Evolutionary conservation across 2,113 vertebrate genomes (phyloP).

Genomic region (Triplophysa siluroides): DNA sequence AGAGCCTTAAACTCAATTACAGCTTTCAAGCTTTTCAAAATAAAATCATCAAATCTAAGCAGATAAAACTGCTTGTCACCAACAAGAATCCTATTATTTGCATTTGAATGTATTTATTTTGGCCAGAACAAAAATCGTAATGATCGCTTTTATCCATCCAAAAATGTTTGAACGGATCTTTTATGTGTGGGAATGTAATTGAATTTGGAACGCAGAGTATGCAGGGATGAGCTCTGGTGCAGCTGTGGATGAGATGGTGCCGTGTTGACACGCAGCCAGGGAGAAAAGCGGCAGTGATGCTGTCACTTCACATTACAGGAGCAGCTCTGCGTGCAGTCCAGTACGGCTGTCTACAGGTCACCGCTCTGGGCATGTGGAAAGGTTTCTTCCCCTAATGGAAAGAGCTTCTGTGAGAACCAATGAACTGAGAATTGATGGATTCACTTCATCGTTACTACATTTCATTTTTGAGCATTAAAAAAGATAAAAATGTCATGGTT

Average conservation of each 20-base stretch:
- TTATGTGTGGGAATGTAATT: constrained; percentile 6
- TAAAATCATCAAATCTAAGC: background rate
- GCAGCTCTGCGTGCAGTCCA: constrained; percentile 11
- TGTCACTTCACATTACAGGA: constrained; percentile 15
- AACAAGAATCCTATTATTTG: constrained; percentile 3
- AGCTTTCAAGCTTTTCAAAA: background rate
- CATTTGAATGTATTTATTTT: background rate
- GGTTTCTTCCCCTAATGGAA: background rate
- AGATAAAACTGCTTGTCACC: background rate
- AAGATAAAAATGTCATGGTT: too few species aligned
- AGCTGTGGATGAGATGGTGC: constrained; percentile 24
- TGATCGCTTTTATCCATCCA: background rate
- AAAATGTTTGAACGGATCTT: constrained; percentile 17
- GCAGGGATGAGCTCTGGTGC: constrained; percentile 4
- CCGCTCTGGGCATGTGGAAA: background rate
- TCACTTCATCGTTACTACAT: too few species aligned
- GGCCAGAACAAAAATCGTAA: background rate
- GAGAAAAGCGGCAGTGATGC: constrained; percentile 6
- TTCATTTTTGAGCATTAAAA: too few species aligned
- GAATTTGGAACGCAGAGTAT: constrained; percentile 10
- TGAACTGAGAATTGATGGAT: background rate
- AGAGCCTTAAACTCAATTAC: background rate
- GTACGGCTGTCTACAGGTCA: background rate
- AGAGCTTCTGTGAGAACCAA: background rate
- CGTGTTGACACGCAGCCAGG: background rate